A percentile compares a stretch with the other conserved stretches of the same genome.
These are phyloP conservation scores for Corapipo altera DNA, from an alignment of 2,113 vertebrate species.

Conservation along the genomic window DNA sequence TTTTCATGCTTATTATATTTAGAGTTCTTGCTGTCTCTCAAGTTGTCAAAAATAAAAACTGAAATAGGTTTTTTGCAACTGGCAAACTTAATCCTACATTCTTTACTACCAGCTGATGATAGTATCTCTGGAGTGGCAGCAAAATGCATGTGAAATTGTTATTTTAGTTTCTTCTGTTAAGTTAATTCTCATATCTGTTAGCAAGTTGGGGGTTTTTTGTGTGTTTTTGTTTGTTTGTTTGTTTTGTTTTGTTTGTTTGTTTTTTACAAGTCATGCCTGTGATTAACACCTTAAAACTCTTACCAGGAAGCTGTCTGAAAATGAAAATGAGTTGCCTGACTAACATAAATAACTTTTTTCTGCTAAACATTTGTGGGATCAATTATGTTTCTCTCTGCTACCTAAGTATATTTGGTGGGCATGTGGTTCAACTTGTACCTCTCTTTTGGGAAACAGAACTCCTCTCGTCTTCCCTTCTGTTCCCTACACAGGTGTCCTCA, in stretches of 20 bases:
- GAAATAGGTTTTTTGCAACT: background rate
- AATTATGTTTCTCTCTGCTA: background rate
- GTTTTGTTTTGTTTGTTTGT: background rate
- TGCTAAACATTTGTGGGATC: background rate
- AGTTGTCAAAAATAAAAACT: background rate
- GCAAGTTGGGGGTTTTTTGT: background rate
- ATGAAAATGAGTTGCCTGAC: background rate
- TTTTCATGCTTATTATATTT: background rate
- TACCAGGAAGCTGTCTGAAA: background rate
- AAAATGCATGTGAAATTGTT: background rate
- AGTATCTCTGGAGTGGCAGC: background rate
- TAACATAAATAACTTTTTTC: background rate
- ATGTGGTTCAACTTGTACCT: background rate
- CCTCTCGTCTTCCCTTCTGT: background rate
- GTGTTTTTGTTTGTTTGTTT: background rate
- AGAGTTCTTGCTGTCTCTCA: background rate
- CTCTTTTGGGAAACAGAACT: background rate
- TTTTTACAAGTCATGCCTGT: background rate
- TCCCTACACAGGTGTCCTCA: background rate
- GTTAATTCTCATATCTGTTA: accelerated
- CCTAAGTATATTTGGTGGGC: background rate
- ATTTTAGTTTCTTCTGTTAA: background rate
- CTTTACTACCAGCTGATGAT: background rate
- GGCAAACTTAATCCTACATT: background rate
- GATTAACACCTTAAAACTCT: background rate